Conservation (phyloP, 2,888 invertebrate genomes). For the Meliscaeva auricollis region DNA sequence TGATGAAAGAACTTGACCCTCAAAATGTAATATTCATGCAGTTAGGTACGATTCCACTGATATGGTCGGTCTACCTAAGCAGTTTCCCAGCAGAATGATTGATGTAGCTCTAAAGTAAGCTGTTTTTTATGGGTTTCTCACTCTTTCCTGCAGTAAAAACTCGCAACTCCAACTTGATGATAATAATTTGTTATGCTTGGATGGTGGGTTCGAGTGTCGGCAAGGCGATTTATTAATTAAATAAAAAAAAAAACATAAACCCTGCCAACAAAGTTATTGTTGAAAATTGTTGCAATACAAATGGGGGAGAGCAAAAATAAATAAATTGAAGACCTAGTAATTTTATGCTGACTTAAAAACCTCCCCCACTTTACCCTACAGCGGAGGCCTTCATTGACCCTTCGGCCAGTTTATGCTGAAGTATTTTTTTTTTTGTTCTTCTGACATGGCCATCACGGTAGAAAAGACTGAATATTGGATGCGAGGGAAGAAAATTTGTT, state of each 20-base stretch:
- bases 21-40: conserved; percentile 17
- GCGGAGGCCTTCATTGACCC: neutral
- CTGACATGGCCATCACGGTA: conserved; percentile 48
- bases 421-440: neutral
- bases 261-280: conserved; percentile 3
- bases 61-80: conserved; percentile 15
- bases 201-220: conserved; percentile 47
- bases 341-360: conserved; percentile 24
- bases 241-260: neutral
- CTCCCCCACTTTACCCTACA: neutral
- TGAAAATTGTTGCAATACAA: conserved; percentile 40
- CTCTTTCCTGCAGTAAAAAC: conserved; percentile 40
- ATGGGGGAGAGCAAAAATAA: neutral
- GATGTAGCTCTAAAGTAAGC: conserved; percentile 28
- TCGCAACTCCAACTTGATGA: conserved; percentile 34
- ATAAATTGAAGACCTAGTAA: conserved; percentile 58
- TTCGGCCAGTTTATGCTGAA: neutral
- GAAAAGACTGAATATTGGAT: conserved; percentile 37
- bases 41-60: neutral
- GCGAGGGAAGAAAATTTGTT: conserved; percentile 53
- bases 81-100: conserved; percentile 35
- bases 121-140: conserved; percentile 43
- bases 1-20: conserved; percentile 30
- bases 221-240: conserved; percentile 57
- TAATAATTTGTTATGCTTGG: conserved; percentile 57